A percentile compares a stretch with the other conserved stretches of the same genome.
phyloP scores from a whole-genome alignment of 1,140 invertebrate species.

The Babylonia areolata region DNA sequence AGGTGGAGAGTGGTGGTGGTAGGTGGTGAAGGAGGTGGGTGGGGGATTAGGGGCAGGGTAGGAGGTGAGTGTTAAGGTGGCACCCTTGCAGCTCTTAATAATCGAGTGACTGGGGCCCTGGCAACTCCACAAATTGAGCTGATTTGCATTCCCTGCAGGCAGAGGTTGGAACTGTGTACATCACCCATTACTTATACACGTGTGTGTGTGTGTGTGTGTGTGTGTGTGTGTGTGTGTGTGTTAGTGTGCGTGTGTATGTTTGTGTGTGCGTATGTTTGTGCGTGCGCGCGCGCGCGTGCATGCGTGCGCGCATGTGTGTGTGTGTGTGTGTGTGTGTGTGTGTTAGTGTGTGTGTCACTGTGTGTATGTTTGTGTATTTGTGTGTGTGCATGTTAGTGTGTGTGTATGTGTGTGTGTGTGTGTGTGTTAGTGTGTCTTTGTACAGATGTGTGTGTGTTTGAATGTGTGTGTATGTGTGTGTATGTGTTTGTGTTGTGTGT shows the following conservation, averaged over 20 bases:
- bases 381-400: not conserved
- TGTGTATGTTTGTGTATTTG: not conserved
- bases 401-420: not conserved
- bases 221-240: constrained; percentile 24
- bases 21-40: no score
- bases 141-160: no score
- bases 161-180: no score
- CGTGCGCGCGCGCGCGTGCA: constrained; percentile 5
- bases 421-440: not conserved
- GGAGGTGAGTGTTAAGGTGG: not conserved
- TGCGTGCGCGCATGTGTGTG: constrained; percentile 2
- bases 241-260: constrained; percentile 3
- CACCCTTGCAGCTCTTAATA: no score
- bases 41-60: not conserved
- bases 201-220: constrained; percentile 26
- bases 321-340: constrained; percentile 13
- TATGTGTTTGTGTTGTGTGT: not conserved
- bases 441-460: not conserved
- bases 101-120: no score
- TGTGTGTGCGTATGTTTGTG: constrained; percentile 26
- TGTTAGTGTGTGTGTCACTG: not conserved
- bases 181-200: not conserved
- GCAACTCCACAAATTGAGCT: no score
- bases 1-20: no score
- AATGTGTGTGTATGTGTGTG: not conserved